Evolutionary conservation across 92 coral and sea anemone genomes (phyloP).

Genomic region (Pocillopora meandrina): DNA sequence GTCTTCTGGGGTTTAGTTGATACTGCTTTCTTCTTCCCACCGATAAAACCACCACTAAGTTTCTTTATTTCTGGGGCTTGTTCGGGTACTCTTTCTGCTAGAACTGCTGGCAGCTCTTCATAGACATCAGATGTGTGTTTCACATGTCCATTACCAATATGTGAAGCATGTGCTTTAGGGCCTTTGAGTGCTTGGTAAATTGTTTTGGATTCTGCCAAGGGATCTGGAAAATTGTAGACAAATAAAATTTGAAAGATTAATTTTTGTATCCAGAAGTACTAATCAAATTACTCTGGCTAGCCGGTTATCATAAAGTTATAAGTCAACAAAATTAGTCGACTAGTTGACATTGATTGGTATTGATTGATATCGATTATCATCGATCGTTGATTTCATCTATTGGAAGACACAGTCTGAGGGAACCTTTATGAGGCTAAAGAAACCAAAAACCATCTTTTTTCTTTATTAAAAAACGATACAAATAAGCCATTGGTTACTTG

Average conservation of each 20-base stretch:
- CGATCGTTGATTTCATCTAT: too few species aligned
- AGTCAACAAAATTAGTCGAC: too few species aligned
- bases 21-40: conserved; percentile 54
- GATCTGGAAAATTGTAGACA: conserved; percentile 55
- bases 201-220: conserved; percentile 82
- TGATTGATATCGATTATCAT: too few species aligned
- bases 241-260: not conserved
- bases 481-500: not conserved
- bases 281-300: too few species aligned
- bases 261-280: not conserved
- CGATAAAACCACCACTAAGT: not conserved
- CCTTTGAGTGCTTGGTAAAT: conserved; percentile 80
- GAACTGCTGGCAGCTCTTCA: conserved; percentile 52
- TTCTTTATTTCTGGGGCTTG: conserved; percentile 51
- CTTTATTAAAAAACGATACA: not conserved
- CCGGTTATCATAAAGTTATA: too few species aligned
- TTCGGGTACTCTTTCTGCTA: conserved; percentile 46
- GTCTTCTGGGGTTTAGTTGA: conserved; percentile 71
- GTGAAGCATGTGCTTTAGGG: conserved; percentile 44
- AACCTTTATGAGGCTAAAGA: too few species aligned
- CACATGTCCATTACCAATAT: conserved; percentile 48
- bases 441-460: not conserved
- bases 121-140: conserved; percentile 41
- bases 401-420: too few species aligned
- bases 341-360: too few species aligned